A percentile compares a stretch with the other conserved stretches of the same genome.
phyloP scores from a whole-genome alignment of 2,113 vertebrate species.

The Microcebus ravelobensis region DNA sequence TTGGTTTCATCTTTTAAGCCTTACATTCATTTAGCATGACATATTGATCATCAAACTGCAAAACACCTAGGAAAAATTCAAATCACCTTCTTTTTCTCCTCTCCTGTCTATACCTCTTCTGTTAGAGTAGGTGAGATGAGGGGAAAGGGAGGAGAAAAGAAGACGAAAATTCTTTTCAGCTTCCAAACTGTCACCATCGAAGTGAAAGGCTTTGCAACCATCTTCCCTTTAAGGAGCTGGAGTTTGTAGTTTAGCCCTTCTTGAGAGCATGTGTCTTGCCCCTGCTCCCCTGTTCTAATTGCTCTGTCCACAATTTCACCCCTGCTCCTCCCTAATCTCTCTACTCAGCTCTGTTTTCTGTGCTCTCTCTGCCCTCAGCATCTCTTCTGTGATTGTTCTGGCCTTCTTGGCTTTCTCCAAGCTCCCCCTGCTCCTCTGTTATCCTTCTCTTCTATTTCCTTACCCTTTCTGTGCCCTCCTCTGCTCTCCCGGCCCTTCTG shows the following conservation, averaged over 20 bases:
- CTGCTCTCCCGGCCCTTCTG: background rate
- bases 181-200: background rate
- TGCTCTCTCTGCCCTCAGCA: background rate
- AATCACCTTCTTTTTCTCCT: background rate
- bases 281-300: background rate
- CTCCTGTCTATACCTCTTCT: background rate
- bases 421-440: slow-evolving; percentile 4
- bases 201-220: background rate
- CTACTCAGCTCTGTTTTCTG: slow-evolving; percentile 3
- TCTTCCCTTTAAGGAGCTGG: background rate
- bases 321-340: slow-evolving; percentile 27
- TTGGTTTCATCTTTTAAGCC: background rate
- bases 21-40: background rate
- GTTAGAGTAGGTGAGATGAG: background rate
- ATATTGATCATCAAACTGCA: background rate
- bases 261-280: background rate
- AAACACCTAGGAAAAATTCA: background rate
- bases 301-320: background rate
- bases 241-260: background rate
- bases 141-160: background rate
- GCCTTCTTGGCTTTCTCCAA: background rate
- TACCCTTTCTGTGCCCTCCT: slow-evolving; percentile 23
- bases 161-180: background rate
- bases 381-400: slow-evolving; percentile 63
- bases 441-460: slow-evolving; percentile 21